Base-by-base conservation (phyloP, 2,797 vertebrate species). In the Manis javanica region DNA sequence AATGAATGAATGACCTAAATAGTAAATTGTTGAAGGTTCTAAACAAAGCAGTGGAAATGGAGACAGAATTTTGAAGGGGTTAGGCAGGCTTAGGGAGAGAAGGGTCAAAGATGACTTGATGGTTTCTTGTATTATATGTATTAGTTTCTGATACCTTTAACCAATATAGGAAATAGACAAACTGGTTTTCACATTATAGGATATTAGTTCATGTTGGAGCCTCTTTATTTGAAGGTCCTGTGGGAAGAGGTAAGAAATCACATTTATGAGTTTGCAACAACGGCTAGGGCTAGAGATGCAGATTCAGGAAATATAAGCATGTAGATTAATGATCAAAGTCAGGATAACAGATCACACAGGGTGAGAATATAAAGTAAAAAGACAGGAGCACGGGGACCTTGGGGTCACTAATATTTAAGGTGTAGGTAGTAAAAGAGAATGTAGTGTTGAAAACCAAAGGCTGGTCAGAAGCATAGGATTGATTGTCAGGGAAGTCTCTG, bases 191-290 rank as follows among this genome's bases (percentile, higher is more conserved):
- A 37, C n/a, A 21, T 64, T 71, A 84, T 57, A 81, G 12, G 10
- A 14, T n/a, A 16, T 87, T 57, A 72, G 34, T 74, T 79, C 26
- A 37, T 42, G 39, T 90, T 94, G 75, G 26, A 95, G 3, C 23
- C 49, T 63, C 64, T 94, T 94, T 92, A 34, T 92, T 78, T 74
- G 46, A 64, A 68, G 24, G 10, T 69, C 46, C 64, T 46, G 2
- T 87, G 59, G 59, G 23, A 88, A 97, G 16, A 88, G 23, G 2
- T 92, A 95, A 55, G 34, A 78, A 15, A 55, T 87, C 68, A 23
- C 10, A 49, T 72, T 81, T 78, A 59, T 74, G 69, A 51, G 29
- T 87, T 34, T 83, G 26, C 29, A 90, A 26, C 63, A 49, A 84
- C 85, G 21, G 4, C 8, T 34, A 81, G 26, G 4, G 2, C 78